Percentiles rank a stretch among this genome's conserved stretches.
Evolutionary conservation across 2,113 vertebrate species (phyloP).

Genomic region (Melozone crissalis): DNA sequence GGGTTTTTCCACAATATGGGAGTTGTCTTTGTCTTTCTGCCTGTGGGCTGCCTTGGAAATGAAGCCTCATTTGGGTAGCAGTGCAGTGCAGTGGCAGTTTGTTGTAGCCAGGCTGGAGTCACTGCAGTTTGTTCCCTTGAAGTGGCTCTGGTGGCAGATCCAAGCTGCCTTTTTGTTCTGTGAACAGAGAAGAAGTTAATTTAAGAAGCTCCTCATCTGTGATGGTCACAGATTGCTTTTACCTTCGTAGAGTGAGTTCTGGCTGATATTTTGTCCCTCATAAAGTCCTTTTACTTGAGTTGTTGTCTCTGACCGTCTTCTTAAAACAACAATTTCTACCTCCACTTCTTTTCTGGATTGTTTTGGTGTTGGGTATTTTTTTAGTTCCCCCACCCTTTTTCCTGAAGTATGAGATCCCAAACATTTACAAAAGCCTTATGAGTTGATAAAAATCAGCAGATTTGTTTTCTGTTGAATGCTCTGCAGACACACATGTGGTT

Average conservation of each 20-base stretch:
- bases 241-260: neutral
- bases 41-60: neutral
- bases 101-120: neutral
- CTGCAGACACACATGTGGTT: accelerated
- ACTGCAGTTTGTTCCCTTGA: neutral
- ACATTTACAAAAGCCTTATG: neutral
- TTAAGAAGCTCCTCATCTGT: neutral
- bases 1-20: accelerated
- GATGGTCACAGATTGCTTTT: neutral
- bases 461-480: neutral
- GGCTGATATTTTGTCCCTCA: neutral
- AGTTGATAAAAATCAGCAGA: neutral
- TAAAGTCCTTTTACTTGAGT: conserved; percentile 41
- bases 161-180: neutral
- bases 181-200: neutral
- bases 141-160: neutral
- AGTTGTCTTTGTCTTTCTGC: neutral
- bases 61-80: neutral
- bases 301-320: neutral
- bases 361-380: neutral
- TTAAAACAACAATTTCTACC: conserved; percentile 62
- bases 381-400: neutral
- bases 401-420: neutral
- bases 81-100: neutral
- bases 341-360: conserved; percentile 7